Evolutionary conservation across 2,113 vertebrate species (phyloP).

Genomic region (Anarrhichthys ocellatus): DNA sequence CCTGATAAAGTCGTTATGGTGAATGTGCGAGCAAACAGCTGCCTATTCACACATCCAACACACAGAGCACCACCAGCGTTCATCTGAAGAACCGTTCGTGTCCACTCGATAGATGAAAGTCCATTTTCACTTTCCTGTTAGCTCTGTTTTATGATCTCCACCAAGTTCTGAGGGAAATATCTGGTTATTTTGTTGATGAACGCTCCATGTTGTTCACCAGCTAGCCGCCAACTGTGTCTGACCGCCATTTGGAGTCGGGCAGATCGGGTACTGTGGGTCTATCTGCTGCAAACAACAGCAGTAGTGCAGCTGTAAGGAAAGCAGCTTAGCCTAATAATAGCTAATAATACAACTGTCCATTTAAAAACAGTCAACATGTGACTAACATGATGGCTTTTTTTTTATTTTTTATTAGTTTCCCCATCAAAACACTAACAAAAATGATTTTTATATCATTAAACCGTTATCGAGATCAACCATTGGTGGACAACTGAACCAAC

Average conservation of each 20-base stretch:
- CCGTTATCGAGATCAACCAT: not conserved
- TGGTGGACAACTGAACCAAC: not conserved
- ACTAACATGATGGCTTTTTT: not conserved
- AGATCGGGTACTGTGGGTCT: not conserved
- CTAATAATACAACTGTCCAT: not conserved
- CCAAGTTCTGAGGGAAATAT: not conserved
- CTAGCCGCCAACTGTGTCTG: not conserved
- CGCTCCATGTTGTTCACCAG: not conserved
- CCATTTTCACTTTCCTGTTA: not conserved
- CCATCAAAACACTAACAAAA: not conserved
- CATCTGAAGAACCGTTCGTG: not conserved
- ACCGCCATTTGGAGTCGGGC: not conserved
- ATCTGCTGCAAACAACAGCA: not conserved
- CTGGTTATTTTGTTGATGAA: not conserved
- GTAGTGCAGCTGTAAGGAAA: not conserved
- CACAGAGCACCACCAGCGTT: not conserved
- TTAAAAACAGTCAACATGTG: not conserved
- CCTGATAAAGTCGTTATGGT: not conserved
- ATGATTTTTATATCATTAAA: no score
- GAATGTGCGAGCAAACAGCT: not conserved
- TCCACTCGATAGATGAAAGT: not conserved
- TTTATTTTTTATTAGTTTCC: no score
- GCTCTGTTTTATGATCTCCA: not conserved
- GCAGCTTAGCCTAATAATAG: not conserved
- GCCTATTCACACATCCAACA: not conserved